Base-by-base conservation (phyloP, 2,888 invertebrate species). In the Parelbella ahira region DNA sequence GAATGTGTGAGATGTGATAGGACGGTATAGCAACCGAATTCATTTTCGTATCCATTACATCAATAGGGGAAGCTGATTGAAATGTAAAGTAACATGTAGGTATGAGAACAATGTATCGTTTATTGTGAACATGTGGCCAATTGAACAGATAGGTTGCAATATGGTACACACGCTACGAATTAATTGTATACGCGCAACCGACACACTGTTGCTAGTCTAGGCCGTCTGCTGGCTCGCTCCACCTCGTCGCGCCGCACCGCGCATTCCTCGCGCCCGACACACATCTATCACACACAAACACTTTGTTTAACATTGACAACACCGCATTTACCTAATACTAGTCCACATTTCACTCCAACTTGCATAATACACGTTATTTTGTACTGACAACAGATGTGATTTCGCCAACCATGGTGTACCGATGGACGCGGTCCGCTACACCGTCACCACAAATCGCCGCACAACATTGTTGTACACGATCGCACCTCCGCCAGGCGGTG, bases 341-440 rank as follows among this genome's bases (percentile, higher is more conserved):
- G 70, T 73, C 69, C 78, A 79, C 77, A 84, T 83, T 75, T 73
- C 75, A 68, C 68, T 73, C 72, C 76, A 75, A 76, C 83, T 83
- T 82, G 86, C 83, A 82, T 83, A 84, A 82, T 87, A 77, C 81
- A 76, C 70, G 71, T 74, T 82, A 80, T 82, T 81, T 75, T 69
- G 72, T 78, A 70, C 80, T 81, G 81, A 84, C 78, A 80, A 81
- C 79, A 74, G 79, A 78, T 72, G 75, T 73, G 63, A 69, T 59
- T 56, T 63, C 66, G 68, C 71, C 74, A 73, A 68, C 73, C 84
- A 86, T 83, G 56, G 63, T 76, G 13, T 68, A n/a, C 63, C 58
- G 56, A 58, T 63, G 53, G 54, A 61, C 54, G 54, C 47, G 50
- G 53, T 47, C 48, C 55, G 46, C 52, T 48, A 44, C 50, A 36